Evolutionary conservation across 2,888 invertebrate genomes (phyloP).

Genomic region (Entomobrya multifasciata): DNA sequence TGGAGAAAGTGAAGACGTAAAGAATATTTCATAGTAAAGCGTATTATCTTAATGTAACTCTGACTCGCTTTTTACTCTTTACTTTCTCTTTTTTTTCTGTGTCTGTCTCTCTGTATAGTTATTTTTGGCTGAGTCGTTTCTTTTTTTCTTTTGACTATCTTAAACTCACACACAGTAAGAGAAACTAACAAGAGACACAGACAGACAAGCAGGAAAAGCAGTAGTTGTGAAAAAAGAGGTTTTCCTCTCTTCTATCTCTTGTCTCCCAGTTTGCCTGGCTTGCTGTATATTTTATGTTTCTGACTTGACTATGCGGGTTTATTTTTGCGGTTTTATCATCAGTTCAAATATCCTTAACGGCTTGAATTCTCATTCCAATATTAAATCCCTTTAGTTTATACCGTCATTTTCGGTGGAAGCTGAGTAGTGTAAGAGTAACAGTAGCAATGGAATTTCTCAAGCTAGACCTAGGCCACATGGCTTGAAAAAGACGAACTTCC

Average conservation of each 20-base stretch:
- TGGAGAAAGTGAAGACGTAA: background rate
- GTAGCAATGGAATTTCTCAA: background rate
- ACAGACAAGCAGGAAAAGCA: slow-evolving; percentile 40
- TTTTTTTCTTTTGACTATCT: slow-evolving; percentile 47
- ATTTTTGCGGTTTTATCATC: slow-evolving; percentile 74
- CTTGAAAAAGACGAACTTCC: slow-evolving; percentile 60
- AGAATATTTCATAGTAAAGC: slow-evolving; percentile 38
- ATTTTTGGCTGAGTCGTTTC: slow-evolving; percentile 58
- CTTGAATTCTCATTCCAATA: slow-evolving; percentile 74
- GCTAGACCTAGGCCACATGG: slow-evolving; percentile 68
- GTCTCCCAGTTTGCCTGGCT: no score
- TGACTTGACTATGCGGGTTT: slow-evolving; percentile 53
- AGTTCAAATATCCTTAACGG: slow-evolving; percentile 75
- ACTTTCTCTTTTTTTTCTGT: slow-evolving; percentile 19
- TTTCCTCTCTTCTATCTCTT: background rate
- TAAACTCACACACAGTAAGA: background rate
- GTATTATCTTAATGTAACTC: slow-evolving; percentile 46
- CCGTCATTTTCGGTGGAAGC: slow-evolving; percentile 61
- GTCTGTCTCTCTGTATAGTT: background rate
- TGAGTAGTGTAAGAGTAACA: slow-evolving; percentile 21
- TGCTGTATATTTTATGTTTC: no score
- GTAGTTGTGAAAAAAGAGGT: slow-evolving; percentile 22
- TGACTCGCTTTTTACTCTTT: slow-evolving; percentile 24
- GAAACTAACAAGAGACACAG: slow-evolving; percentile 24
- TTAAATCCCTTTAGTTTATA: slow-evolving; percentile 70